Percentiles rank a stretch among this genome's conserved stretches.
These are phyloP conservation scores for Lucifuga dentata DNA, from an alignment of 2,113 vertebrate genomes.

Conservation along the genomic window DNA sequence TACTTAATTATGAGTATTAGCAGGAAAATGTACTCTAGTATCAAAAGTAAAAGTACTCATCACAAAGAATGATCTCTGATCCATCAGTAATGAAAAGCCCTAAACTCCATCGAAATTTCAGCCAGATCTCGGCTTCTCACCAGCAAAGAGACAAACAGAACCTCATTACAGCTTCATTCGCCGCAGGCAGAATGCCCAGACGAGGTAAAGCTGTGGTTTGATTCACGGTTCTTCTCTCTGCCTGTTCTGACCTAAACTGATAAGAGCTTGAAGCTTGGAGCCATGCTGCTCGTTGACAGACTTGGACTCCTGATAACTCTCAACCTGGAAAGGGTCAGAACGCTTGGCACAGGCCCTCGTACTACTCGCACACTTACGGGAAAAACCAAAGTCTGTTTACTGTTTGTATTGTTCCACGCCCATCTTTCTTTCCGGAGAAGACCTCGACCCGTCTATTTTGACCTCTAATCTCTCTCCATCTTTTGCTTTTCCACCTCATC, in stretches of 20 bases:
- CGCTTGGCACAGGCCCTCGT: constrained; percentile 20
- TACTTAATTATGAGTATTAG: too few species aligned
- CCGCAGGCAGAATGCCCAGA: constrained; percentile 12
- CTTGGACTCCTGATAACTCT: constrained; percentile 32
- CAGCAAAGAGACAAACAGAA: too few species aligned
- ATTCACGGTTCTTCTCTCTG: constrained; percentile 48
- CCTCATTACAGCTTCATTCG: constrained; percentile 1
- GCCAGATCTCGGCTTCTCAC: too few species aligned
- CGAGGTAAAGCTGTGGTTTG: constrained; percentile 50
- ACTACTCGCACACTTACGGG: constrained; percentile 31
- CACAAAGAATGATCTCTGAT: too few species aligned
- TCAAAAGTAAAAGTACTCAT: too few species aligned
- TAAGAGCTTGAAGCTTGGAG: constrained; percentile 36
- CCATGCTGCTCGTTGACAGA: constrained; percentile 11
- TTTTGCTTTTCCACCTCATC: constrained; percentile 49
- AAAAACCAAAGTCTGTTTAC: constrained; percentile 47
- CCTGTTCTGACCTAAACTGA: constrained; percentile 51
- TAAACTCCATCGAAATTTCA: too few species aligned
- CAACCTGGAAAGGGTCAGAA: constrained; percentile 37
- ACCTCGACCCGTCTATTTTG: constrained; percentile 49
- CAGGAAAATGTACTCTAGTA: too few species aligned
- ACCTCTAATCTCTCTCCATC: constrained; percentile 70
- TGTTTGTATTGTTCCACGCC: constrained; percentile 39
- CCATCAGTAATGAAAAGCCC: too few species aligned
- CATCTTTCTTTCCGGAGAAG: constrained; percentile 40